Evolutionary conservation across 35 echinoderm and acorn worm species (phyloP).

Genomic region (Apostichopus parvimensis): DNA sequence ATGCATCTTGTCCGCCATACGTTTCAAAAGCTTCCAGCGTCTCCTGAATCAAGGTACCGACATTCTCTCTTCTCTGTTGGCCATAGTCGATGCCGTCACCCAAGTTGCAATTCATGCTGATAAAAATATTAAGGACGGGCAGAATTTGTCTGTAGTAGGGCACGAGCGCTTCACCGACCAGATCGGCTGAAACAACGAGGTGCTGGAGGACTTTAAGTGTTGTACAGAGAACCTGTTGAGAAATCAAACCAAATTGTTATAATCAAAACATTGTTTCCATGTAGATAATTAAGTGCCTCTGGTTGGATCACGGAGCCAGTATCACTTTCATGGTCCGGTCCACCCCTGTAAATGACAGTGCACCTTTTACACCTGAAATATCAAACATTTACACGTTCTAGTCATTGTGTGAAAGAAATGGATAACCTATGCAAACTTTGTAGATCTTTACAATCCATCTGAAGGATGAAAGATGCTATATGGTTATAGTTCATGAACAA

Average conservation of each 20-base stretch:
- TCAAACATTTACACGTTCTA: no score
- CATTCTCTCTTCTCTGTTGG: conserved; percentile 95
- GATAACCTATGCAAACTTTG: no score
- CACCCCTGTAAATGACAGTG: no score
- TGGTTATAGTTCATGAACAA: no score
- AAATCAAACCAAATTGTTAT: background rate
- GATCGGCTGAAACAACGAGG: conserved; percentile 81
- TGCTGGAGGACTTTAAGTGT: conserved; percentile 96
- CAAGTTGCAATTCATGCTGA: conserved; percentile 84
- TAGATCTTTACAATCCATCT: no score
- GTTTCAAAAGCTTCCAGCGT: conserved; percentile 88
- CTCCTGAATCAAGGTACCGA: conserved; percentile 92
- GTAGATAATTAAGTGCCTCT: no score
- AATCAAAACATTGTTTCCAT: no score
- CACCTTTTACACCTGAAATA: no score
- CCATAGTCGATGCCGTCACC: conserved; percentile 98
- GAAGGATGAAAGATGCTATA: no score
- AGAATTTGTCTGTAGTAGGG: conserved; percentile 98
- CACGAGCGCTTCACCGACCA: conserved; percentile 89
- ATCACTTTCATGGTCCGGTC: no score
- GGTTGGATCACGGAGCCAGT: no score
- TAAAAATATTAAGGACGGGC: conserved; percentile 97
- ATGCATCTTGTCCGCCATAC: conserved; percentile 92
- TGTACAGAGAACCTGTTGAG: conserved; percentile 72
- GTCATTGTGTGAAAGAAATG: no score